These are phyloP conservation scores for Platyura marginata DNA, from an alignment of 1,140 invertebrate genomes.

Conservation along the genomic window DNA sequence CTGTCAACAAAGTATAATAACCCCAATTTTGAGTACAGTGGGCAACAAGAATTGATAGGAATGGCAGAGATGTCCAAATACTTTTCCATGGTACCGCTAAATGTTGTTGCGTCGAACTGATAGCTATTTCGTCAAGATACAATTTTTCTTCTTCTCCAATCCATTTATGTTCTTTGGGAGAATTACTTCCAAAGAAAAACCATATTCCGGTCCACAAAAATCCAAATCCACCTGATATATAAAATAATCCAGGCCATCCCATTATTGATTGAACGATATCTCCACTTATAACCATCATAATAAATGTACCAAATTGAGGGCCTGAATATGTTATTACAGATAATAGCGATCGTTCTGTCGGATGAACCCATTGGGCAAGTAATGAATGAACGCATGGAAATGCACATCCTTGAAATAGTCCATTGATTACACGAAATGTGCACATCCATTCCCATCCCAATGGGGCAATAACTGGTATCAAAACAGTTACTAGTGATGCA, in stretches of 20 bases:
- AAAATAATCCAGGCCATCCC: conserved; percentile 5
- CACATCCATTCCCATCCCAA: conserved; percentile 31
- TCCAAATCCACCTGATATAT: conserved; percentile 5
- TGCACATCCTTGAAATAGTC: conserved; percentile 59
- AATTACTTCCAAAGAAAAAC: conserved; percentile 1
- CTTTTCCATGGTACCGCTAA: conserved; percentile 58
- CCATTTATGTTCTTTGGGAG: conserved; percentile 2
- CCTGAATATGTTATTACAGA: conserved; percentile 40
- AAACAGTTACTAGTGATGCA: conserved; percentile 19
- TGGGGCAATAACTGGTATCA: conserved; percentile 23
- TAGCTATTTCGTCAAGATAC: conserved; percentile 8
- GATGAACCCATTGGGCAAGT: conserved; percentile 27
- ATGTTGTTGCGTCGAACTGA: conserved; percentile 8
- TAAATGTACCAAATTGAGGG: conserved; percentile 51
- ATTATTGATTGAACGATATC: neutral
- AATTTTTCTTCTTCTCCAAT: conserved; percentile 5
- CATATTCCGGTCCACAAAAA: conserved; percentile 1
- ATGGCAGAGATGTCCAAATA: conserved; percentile 63
- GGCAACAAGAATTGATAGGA: conserved; percentile 78
- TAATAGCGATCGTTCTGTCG: conserved; percentile 33
- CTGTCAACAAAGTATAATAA: conserved; percentile 80
- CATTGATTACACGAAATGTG: conserved; percentile 49
- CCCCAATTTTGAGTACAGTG: conserved; percentile 95
- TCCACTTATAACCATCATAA: conserved; percentile 29
- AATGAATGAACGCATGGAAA: conserved; percentile 56